phyloP scores from a whole-genome alignment of 2,113 vertebrate genomes.

The Corythornis vintsioides region DNA sequence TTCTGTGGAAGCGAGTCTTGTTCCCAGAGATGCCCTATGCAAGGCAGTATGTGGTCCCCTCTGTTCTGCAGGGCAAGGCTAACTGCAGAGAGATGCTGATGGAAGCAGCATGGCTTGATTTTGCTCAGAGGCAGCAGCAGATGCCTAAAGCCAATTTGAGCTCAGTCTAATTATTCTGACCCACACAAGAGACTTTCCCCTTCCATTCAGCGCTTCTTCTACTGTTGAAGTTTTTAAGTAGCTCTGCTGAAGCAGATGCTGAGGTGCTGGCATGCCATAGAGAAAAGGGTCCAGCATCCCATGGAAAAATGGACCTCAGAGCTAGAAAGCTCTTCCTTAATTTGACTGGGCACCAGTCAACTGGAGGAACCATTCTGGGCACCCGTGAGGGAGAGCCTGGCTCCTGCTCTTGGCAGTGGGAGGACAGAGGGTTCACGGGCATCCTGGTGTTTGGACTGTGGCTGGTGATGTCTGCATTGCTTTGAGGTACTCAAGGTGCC shows the following conservation, averaged over 20 bases:
- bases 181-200: conserved; percentile 45
- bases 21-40: conserved; percentile 43
- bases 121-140: conserved; percentile 55
- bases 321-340: not conserved
- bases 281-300: not conserved
- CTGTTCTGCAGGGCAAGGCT: not conserved
- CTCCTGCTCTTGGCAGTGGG: not conserved
- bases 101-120: conserved; percentile 56
- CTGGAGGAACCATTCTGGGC: not conserved
- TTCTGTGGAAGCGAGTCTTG: conserved; percentile 14
- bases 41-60: not conserved
- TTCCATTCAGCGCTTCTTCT: not conserved
- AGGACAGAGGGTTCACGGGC: not conserved
- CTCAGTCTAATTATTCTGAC: conserved; percentile 53
- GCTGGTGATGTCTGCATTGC: not conserved
- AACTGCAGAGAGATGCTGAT: conserved; percentile 37
- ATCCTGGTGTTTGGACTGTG: not conserved
- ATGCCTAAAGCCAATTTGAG: conserved; percentile 31
- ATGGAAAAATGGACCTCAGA: not conserved
- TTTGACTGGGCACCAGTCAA: not conserved
- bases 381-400: not conserved
- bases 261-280: not conserved
- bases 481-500: not conserved
- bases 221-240: conserved; percentile 5
- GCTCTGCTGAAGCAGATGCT: conserved; percentile 11